Percentiles rank a stretch among this genome's conserved stretches.
Evolutionary conservation across 2,113 vertebrate genomes (phyloP).

Genomic region (Procapra przewalskii): DNA sequence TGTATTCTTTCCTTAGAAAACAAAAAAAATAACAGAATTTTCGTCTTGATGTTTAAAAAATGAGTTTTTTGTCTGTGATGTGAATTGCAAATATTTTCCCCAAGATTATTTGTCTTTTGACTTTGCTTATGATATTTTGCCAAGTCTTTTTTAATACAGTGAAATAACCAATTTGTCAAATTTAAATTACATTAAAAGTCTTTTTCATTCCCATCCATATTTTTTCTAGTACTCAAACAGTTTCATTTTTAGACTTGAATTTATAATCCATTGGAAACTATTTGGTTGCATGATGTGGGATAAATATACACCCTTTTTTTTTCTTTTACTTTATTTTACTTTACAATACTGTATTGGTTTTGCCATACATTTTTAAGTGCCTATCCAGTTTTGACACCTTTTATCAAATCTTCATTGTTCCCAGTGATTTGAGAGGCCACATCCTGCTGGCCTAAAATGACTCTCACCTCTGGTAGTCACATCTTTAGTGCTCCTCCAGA

Average conservation of each 20-base stretch:
- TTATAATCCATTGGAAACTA: not conserved
- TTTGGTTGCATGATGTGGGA: not conserved
- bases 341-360: too few relatives aligned
- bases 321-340: not conserved
- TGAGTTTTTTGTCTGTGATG: not conserved
- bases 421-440: not conserved
- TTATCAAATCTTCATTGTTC: not conserved
- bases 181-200: not conserved
- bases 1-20: not conserved
- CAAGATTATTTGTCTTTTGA: not conserved
- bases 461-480: not conserved
- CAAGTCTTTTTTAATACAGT: not conserved
- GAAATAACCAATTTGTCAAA: not conserved
- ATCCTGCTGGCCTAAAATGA: too few relatives aligned
- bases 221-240: not conserved
- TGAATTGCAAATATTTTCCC: not conserved
- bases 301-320: not conserved
- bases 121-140: not conserved
- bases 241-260: not conserved
- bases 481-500: not conserved
- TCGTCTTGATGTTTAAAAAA: not conserved
- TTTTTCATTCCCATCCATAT: not conserved
- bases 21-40: not conserved
- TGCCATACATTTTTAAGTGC: not conserved
- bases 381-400: not conserved